Conservation (phyloP, 2,888 invertebrate species). For the Arrhopalites spinosus region DNA sequence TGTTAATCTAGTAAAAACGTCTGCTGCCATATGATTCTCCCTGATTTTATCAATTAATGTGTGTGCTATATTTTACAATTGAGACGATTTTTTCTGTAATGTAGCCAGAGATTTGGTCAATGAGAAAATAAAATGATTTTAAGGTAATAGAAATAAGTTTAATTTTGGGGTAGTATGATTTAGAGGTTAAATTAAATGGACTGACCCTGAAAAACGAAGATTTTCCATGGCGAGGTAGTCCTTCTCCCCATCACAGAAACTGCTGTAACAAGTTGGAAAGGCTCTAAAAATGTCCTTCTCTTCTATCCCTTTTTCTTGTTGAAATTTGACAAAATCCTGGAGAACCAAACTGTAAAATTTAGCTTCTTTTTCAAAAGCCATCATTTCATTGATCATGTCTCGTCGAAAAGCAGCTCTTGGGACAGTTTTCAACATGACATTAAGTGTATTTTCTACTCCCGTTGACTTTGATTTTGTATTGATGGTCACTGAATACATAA, state of each 20-base stretch:
- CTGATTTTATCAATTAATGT: too few relatives aligned
- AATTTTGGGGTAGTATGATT: too few relatives aligned
- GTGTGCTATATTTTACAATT: too few relatives aligned
- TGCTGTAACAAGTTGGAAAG: constrained; percentile 47
- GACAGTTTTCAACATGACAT: constrained; percentile 50
- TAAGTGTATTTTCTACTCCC: constrained; percentile 27
- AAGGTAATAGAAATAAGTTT: background rate
- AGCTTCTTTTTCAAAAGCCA: constrained; percentile 47
- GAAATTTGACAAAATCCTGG: constrained; percentile 33
- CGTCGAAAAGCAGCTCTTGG: constrained; percentile 40
- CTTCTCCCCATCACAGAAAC: constrained; percentile 35
- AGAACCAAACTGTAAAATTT: constrained; percentile 42
- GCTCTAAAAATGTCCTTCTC: constrained; percentile 34
- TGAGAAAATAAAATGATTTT: background rate
- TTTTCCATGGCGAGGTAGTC: constrained; percentile 51
- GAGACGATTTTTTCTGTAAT: too few relatives aligned
- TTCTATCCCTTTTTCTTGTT: constrained; percentile 39
- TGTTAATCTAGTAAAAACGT: too few relatives aligned
- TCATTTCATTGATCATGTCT: constrained; percentile 49
- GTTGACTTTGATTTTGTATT: constrained; percentile 36
- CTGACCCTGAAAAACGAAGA: constrained; percentile 41
- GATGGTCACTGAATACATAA: constrained; percentile 51
- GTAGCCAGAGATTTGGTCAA: too few relatives aligned
- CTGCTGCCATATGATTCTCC: too few relatives aligned
- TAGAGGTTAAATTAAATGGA: too few relatives aligned